A percentile compares a stretch with the other conserved stretches of the same genome.
These are phyloP conservation scores for Ahaetulla prasina DNA, from an alignment of 2,113 vertebrate genomes.

Conservation along the genomic window DNA sequence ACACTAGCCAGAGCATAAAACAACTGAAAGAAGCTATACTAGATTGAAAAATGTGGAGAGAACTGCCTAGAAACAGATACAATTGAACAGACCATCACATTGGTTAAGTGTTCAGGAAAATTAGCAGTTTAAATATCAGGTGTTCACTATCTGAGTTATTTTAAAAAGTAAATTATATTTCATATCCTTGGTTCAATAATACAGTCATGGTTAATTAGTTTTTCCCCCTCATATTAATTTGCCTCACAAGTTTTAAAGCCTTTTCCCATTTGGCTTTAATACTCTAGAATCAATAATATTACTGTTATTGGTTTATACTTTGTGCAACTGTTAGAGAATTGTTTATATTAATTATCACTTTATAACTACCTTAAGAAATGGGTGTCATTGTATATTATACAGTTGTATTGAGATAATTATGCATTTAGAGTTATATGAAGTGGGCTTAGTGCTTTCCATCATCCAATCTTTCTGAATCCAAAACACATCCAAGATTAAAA, in stretches of 20 bases:
- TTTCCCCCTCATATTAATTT: not conserved
- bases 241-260: not conserved
- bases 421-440: not conserved
- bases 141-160: not conserved
- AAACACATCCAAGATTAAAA: not conserved
- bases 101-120: not conserved
- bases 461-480: not conserved
- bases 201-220: not conserved
- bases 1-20: too few relatives aligned
- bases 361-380: not conserved
- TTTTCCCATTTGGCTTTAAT: not conserved
- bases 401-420: not conserved
- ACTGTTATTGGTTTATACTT: not conserved
- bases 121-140: not conserved
- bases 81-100: not conserved
- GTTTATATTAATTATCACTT: not conserved
- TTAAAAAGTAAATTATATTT: not conserved
- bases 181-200: not conserved
- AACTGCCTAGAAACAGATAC: too few relatives aligned
- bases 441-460: not conserved
- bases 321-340: not conserved
- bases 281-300: not conserved
- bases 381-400: not conserved
- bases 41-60: too few relatives aligned
- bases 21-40: too few relatives aligned